Percentiles rank a stretch among this genome's conserved stretches.
These are phyloP conservation scores for Toxotes lorentzi DNA, from an alignment of 2,797 vertebrate species.

Conservation along the genomic window DNA sequence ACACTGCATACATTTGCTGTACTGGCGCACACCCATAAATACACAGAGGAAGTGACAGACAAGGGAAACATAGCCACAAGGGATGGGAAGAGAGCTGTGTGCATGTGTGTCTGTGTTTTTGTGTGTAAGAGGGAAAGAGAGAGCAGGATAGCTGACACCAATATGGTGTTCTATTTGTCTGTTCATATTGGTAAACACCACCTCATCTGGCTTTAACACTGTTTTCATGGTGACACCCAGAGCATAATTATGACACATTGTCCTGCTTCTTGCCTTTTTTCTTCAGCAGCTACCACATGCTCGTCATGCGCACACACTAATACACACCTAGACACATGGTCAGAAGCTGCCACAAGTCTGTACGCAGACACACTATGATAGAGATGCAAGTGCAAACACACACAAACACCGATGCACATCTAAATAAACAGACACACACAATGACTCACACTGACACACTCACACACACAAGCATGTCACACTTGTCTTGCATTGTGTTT, in stretches of 20 bases:
- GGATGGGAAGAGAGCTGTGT: conserved; percentile 48
- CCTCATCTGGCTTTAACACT: conserved; percentile 66
- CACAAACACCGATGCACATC: conserved; percentile 29
- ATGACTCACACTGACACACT: conserved; percentile 36
- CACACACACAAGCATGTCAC: conserved; percentile 44
- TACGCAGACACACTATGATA: conserved; percentile 31
- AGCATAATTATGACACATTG: conserved; percentile 72
- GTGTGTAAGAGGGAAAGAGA: conserved; percentile 3
- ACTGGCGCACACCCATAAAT: conserved; percentile 65
- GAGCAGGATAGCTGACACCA: conserved; percentile 52
- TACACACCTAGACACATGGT: conserved; percentile 16
- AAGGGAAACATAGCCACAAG: conserved; percentile 60
- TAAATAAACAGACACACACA: conserved; percentile 33
- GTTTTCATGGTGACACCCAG: conserved; percentile 59
- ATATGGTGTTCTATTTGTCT: conserved; percentile 67
- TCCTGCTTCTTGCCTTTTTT: conserved; percentile 58
- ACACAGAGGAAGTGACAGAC: conserved; percentile 77
- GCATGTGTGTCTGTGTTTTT: conserved; percentile 16
- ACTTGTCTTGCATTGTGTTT: conserved; percentile 77
- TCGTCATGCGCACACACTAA: conserved; percentile 22
- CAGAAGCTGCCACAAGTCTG: conserved; percentile 31
- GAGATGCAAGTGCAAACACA: conserved; percentile 53
- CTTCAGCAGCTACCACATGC: conserved; percentile 53
- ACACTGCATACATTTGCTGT: conserved; percentile 78
- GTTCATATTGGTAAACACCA: conserved; percentile 69